Evolutionary conservation across 2,888 invertebrate genomes (phyloP), one percentile per base, ranked within the genome.

Genomic region (Callyntrura guangdongensis): DNA sequence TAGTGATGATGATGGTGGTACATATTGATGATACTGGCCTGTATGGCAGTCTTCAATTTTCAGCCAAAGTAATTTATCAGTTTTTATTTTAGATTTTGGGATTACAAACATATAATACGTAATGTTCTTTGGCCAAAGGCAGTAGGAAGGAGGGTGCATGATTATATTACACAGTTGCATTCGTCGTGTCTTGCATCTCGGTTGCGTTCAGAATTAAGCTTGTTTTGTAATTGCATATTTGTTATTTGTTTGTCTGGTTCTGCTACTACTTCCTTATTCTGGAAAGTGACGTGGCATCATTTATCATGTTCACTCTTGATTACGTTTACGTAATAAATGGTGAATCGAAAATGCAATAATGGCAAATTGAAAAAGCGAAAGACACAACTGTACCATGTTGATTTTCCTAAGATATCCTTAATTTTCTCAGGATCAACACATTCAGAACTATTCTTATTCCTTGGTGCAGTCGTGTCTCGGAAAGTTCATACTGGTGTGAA

Each of bases 31-130:
- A 1, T n/a, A 22, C 11, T 25, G 14, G 22, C 25, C 20, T 20
- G 22, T 67, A 67, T 11, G 22, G 8, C 20, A 77, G 20, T 77
- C 49, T 81, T 81, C 81, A 81, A 59, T 36, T 82, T 45, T 45
- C 82, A 61, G 27, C 84, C 53, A 69, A 53, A 84, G 49, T 69
- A 84, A 84, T 84, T 84, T 84, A 84, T 84, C 84, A 84, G 84
- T 27, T 84, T 84, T 84, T 49, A 45, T 27, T 59, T 25, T 61
- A 61, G 59, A 64, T 64, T 82, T 82, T 64, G 64, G 82, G 61
- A 61, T 61, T 61, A 47, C 27, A n/a, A 17, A 72, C 17, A 61
- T 22, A 27, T n/a, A 53, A 53, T 53, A 53, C n/a, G 67, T 14
- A 36, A 72, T n/a, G 14, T 4, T 14, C 36, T 14, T 36, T 36